Base-by-base conservation (phyloP, 2,888 invertebrate genomes). In the Spisula subtruncata region DNA sequence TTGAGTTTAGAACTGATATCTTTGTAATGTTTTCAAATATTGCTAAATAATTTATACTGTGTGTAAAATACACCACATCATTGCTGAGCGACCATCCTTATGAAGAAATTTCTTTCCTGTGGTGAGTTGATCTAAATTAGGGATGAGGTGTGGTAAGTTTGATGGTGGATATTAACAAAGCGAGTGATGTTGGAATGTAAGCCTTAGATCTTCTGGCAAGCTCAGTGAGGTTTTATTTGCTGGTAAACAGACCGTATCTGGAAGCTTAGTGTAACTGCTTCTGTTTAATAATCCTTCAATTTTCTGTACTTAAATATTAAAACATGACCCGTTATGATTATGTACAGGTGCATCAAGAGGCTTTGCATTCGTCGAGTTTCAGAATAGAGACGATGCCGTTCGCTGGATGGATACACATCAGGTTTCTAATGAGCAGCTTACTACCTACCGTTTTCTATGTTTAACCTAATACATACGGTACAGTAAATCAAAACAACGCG, bases 321-420 rank as follows among this genome's bases (percentile, higher is more conserved):
- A 91, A 91, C 88, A 87, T 88, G 87, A 87, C 91, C 86, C 90
- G 80, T 91, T 91, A 89, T 88, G 86, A 91, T 91, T 89, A 91
- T 95, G 94, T 94, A 94, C 96, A 98, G 98, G 98, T 98, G 98
- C 98, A 97, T 98, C 98, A 97, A 98, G 98, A 97, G 98, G 98
- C 97, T 98, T 98, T 97, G 98, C 98, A 97, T 98, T 98, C 98
- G 98, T 99, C 97, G 99, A 99, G 98, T 99, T 99, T 98, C 98
- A 98, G 97, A 98, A 98, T 97, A 98, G 98, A 97, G 98, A 98
- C 97, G 98, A 98, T 97, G 98, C 99, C 96, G 98, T 98, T 97
- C 98, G 98, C 97, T 98, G 98, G 98, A 98, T 99, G 98, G 98
- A 98, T 97, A 97, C 98, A 97, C 98, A 98, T 97, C 98, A 98